Base-by-base conservation (phyloP, 2,888 invertebrate genomes). In the Eupithecia subumbrata region DNA sequence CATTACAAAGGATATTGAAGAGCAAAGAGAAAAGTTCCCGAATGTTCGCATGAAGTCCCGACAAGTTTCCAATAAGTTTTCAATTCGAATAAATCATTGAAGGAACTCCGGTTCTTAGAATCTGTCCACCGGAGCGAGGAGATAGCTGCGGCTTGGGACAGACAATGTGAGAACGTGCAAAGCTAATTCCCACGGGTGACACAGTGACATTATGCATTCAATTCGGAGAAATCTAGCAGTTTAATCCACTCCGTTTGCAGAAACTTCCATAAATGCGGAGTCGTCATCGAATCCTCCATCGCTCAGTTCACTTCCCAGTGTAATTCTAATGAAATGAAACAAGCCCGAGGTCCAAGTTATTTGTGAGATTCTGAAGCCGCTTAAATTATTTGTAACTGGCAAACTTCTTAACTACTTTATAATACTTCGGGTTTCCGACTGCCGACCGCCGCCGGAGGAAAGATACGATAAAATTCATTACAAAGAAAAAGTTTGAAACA, bases 321-420 rank as follows among this genome's bases (percentile, higher is more conserved):
- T 67, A 40, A 67, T 67, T 40, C 40, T 40, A 67, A 67, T 67
- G 67, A 67, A 67, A 67, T 67, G 67, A 67, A 69, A 48, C 69
- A 48, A 22, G 69, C 25, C 67, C 14, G 25, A 30, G 69, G 71
- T 71, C 25, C 45, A 72, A 64, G 45, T 63, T 52, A 56, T 56
- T 64, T 66, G 69, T 18, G 66, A 40, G 70, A 72, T 73, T 72
- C 75, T 18, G 71, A 79, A 76, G 71, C 71, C 75, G 78, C 73
- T 75, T 76, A 69, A 75, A 79, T 77, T 78, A 76, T 76, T 76
- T 78, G 78, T 76, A 78, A 78, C 76, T 69, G 72, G 73, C 69
- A 64, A 77, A 78, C 76, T 80, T 74, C 11, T 67, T 74, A 74
- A 76, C 78, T 79, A 76, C 74, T 78, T 74, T 60, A 73, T 64